These are phyloP conservation scores for Cynaeus angustus DNA, from an alignment of 2,888 invertebrate genomes.

Conservation along the genomic window DNA sequence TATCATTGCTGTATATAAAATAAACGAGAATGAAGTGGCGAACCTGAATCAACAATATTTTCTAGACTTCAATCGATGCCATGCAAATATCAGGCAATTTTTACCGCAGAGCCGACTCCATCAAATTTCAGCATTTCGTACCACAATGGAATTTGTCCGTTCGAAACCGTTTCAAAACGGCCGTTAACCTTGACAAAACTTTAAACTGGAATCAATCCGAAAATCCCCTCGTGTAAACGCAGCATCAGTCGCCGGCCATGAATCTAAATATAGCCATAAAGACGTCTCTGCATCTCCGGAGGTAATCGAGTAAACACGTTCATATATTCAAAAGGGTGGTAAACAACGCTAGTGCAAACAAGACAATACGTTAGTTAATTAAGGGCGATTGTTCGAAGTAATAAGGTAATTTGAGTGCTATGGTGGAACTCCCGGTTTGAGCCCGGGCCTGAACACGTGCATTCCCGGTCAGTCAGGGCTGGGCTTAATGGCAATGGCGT, in stretches of 20 bases:
- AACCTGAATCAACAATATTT: too few relatives aligned
- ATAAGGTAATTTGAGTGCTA: conserved; percentile 57
- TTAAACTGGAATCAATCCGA: conserved; percentile 8
- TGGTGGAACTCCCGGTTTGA: too few relatives aligned
- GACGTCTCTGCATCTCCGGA: conserved; percentile 15
- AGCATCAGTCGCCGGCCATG: conserved; percentile 29
- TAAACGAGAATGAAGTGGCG: too few relatives aligned
- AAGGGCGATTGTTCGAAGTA: conserved; percentile 52
- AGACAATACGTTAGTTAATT: conserved; percentile 55
- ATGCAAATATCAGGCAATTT: too few relatives aligned
- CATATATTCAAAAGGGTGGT: conserved; percentile 22
- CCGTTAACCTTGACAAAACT: conserved; percentile 4
- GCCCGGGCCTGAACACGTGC: conserved; percentile 54
- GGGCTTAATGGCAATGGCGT: conserved; percentile 56
- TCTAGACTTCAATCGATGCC: too few relatives aligned
- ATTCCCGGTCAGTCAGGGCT: conserved; percentile 52
- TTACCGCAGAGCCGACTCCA: too few relatives aligned
- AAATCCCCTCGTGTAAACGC: conserved; percentile 8
- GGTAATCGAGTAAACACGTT: conserved; percentile 21
- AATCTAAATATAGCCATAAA: conserved; percentile 35
- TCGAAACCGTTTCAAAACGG: background rate
- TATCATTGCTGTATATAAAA: too few relatives aligned
- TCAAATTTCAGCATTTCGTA: too few relatives aligned
- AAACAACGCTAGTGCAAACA: conserved; percentile 24
- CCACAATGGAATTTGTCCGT: too few relatives aligned